Evolutionary conservation across 1,140 invertebrate species (phyloP), one percentile per base, ranked within the genome.

Genomic region (Dreissena polymorpha): DNA sequence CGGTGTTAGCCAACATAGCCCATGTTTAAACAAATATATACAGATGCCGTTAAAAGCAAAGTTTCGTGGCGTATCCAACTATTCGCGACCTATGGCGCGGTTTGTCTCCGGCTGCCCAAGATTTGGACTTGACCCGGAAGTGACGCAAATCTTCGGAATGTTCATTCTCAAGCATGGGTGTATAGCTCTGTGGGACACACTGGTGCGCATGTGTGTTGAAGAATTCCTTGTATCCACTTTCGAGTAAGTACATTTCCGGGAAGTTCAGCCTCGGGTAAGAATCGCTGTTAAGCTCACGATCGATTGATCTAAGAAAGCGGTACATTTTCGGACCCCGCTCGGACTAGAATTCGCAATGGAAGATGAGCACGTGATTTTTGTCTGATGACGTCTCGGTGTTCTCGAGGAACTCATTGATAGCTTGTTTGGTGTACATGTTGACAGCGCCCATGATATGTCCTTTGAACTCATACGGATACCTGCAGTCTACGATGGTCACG

Each of bases 401-500:
- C 3, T 96, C 89, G 14, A 97, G 94, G 68, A 95, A 94, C 83
- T 94, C 92, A 29, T 95, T 89, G 14, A 97, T 94, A 84, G 95
- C 94, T 0, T 97, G 95, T 85, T 95, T 95, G 0, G 95, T 96
- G 91, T 96, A 98, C 13, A 98, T 91, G 93, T 99, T 99, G 53
- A 95, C 86, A 0, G 97, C 97, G 1, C 96, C 96, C 88, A 90
- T 71, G 16, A 86, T 98, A 91, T 99, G 99, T 0, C 99, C 98
- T 21, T 98, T 95, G 91, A 93, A 99, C 93, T 99, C 99, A 91
- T 99, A 99, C 0, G 99, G 99, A 93, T 99, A 99, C 0, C 98
- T 95, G 63, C 74, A 76, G 25, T 76, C 74, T 23, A 76, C 64
- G n/a, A 76, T 50, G 57, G 74, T 76, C 74, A 50, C 29, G 10